phyloP scores from a whole-genome alignment of 2,113 vertebrate species.

The Cyanoramphus novaezelandiae region DNA sequence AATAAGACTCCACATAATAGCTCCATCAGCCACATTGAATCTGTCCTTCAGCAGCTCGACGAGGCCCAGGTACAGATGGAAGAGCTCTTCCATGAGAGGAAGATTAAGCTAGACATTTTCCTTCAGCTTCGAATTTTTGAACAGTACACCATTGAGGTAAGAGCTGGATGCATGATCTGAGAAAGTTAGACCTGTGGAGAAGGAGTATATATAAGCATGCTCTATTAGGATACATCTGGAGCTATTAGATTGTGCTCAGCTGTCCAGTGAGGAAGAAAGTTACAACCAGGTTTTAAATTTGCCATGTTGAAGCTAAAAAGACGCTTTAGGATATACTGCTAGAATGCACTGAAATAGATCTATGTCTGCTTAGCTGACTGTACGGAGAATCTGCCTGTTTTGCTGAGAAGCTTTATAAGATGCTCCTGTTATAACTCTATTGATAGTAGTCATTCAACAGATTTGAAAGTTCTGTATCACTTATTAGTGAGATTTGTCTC shows the following conservation, averaged over 20 bases:
- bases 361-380: background rate
- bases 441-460: background rate
- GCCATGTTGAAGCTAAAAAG: background rate
- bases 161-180: background rate
- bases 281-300: background rate
- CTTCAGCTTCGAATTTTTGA: constrained; percentile 96
- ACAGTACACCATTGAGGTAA: constrained; percentile 97
- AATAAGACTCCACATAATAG: constrained; percentile 95
- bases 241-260: background rate
- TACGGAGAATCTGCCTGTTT: background rate
- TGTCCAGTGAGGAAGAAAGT: background rate
- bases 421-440: background rate
- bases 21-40: constrained; percentile 96
- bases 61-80: constrained; percentile 98
- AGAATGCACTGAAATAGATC: background rate
- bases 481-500: background rate
- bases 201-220: background rate
- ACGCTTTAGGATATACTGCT: background rate
- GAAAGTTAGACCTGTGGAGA: background rate
- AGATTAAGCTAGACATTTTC: constrained; percentile 97
- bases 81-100: constrained; percentile 95
- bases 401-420: background rate
- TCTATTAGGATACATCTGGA: background rate
- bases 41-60: constrained; percentile 95
- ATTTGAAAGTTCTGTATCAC: background rate